Conservation (phyloP, 2,888 invertebrate genomes). For the Lutraria lutraria region DNA sequence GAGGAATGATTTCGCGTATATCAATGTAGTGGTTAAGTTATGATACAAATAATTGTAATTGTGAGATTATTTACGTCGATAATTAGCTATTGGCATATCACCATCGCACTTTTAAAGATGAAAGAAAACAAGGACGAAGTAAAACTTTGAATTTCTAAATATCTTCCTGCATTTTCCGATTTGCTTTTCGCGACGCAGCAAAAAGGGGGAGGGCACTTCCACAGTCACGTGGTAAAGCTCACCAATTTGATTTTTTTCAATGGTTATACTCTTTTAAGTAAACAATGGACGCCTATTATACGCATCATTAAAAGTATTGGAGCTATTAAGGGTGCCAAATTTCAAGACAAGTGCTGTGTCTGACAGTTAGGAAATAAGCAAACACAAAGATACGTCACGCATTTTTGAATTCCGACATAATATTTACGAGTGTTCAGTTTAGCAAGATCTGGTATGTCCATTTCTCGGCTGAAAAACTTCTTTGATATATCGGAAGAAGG, state of each 20-base stretch:
- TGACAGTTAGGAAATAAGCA: constrained; percentile 9
- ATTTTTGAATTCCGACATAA: constrained; percentile 42
- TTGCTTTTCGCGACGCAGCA: too few species aligned
- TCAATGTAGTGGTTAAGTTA: neutral
- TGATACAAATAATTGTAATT: neutral
- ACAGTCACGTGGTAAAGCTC: neutral
- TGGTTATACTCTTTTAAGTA: neutral
- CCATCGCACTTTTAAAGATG: neutral
- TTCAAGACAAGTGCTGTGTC: constrained; percentile 36
- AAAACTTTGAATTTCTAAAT: too few species aligned
- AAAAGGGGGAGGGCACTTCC: too few species aligned
- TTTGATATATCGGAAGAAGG: constrained; percentile 40
- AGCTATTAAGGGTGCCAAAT: constrained; percentile 27
- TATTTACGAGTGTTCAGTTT: constrained; percentile 57
- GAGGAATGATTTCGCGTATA: neutral
- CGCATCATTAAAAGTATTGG: constrained; percentile 30
- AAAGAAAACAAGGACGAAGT: too few species aligned
- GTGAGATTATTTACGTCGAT: neutral
- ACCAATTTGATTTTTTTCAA: neutral
- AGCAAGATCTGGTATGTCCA: constrained; percentile 49
- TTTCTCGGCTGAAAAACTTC: constrained; percentile 40
- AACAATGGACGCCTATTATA: constrained; percentile 46
- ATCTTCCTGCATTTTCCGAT: too few species aligned
- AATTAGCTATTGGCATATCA: neutral
- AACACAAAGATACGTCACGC: constrained; percentile 38